These are phyloP conservation scores for Tragelaphus buxtoni DNA, from an alignment of 2,113 vertebrate species.

Conservation along the genomic window DNA sequence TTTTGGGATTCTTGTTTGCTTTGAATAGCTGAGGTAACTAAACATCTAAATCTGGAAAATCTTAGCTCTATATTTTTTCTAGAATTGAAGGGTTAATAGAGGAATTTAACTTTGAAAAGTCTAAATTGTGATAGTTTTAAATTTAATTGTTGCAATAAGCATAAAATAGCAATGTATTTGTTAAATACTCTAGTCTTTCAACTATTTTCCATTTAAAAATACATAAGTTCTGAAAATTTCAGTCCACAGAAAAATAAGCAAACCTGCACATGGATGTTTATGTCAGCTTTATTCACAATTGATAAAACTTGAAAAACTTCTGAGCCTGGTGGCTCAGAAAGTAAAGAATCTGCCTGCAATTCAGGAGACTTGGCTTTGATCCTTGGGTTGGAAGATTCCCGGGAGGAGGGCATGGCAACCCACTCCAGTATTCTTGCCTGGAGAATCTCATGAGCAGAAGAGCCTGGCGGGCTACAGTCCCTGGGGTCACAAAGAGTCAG, in stretches of 20 bases:
- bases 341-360: neutral
- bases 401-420: neutral
- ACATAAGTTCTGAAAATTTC: neutral
- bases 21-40: neutral
- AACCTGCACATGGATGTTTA: neutral
- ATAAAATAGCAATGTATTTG: neutral
- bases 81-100: neutral
- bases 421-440: neutral
- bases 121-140: neutral
- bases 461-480: neutral
- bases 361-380: neutral
- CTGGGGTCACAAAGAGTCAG: neutral
- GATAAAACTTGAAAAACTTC: neutral
- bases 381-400: neutral
- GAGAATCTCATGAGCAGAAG: neutral
- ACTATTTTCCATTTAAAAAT: slow-evolving; percentile 7
- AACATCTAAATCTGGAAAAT: neutral
- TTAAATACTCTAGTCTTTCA: neutral
- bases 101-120: neutral
- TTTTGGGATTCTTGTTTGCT: neutral
- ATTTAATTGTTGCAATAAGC: neutral
- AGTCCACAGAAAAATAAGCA: neutral
- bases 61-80: neutral
- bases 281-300: neutral
- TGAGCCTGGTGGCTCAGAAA: neutral